A percentile compares a stretch with the other conserved stretches of the same genome.
Conservation (phyloP, 2,888 invertebrate genomes). For the Plagiodera versicolora region DNA sequence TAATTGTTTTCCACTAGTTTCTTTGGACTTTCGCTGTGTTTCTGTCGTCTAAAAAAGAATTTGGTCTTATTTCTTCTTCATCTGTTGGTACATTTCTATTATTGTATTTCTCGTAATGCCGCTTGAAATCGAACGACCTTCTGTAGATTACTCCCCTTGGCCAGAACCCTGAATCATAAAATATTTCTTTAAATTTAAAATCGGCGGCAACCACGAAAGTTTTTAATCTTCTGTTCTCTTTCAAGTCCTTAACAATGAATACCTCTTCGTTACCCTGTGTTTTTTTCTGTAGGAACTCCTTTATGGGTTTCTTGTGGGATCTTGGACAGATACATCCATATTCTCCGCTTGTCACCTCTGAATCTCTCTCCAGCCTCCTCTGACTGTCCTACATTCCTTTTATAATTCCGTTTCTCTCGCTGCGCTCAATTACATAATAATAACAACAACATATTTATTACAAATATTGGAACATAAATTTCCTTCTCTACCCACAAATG, state of each 20-base stretch:
- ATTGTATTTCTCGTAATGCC: no score
- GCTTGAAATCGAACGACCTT: no score
- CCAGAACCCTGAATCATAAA: background rate
- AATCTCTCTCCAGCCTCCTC: background rate
- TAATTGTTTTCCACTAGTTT: background rate
- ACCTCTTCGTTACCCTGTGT: constrained; percentile 5
- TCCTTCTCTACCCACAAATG: no score
- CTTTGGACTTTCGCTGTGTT: background rate
- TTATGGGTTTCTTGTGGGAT: background rate
- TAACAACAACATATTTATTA: no score
- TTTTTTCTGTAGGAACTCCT: constrained; percentile 3
- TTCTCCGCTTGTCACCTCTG: background rate
- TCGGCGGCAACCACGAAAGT: background rate
- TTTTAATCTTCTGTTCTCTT: constrained; percentile 9
- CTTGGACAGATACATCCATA: background rate
- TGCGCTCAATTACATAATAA: no score
- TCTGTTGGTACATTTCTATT: no score
- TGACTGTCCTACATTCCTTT: background rate
- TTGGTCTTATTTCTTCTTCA: background rate
- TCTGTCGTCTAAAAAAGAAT: background rate
- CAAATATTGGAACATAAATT: no score
- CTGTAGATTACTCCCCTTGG: background rate
- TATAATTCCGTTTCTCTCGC: background rate
- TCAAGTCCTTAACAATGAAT: constrained; percentile 7
- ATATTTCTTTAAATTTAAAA: background rate